Base-by-base conservation (phyloP, 2,113 vertebrate genomes). In the Macroglossus sobrinus region DNA sequence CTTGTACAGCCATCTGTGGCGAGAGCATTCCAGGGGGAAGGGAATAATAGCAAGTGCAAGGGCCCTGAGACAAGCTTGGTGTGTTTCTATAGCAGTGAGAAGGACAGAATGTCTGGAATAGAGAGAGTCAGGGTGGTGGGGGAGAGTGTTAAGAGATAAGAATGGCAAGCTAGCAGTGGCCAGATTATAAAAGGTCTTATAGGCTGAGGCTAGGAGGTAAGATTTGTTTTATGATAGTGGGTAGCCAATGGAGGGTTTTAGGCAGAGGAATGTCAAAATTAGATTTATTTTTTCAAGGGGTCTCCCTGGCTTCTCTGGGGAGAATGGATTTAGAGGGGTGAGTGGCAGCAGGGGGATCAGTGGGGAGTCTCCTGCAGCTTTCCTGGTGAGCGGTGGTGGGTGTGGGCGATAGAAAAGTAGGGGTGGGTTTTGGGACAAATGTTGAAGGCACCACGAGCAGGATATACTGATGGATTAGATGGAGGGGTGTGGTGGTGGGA, bases 121-220 rank as follows among this genome's bases (percentile, higher is more conserved):
- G 50, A 40, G 47, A 21, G 59, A 71, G 16, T 3, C 19, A 50
- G 21, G 13, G n/a, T n/a, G n/a, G n/a, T n/a, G n/a, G 14, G 30
- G 30, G 57, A 50, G n/a, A 61, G 7, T 7, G 4, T 16, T 69
- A 40, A 63, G 26, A 40, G 63, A 8, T 33, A 22, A 90, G 38
- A 45, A 8, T 75, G 30, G 45, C 75, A 53, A n/a, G 63, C 28
- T 61, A 14, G 40, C 33, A 5, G 15, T 47, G 78, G 61, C 8
- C 94, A 63, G 30, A 45, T 78, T 43, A 63, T 5, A 10, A 84
- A 88, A 94, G 91, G 38, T 22, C 88, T 71, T 35, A 12, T 1
- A 40, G 45, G 30, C 72, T 38, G 66, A 76, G 30, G 22, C 89
- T 53, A 35, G 66, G 53, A 61, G 84, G 40, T 66, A 33, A 82